Percentiles rank a stretch among this genome's conserved stretches.
Evolutionary conservation across 2,888 invertebrate species (phyloP).

Genomic region (Mesorhabditis spiculigera): DNA sequence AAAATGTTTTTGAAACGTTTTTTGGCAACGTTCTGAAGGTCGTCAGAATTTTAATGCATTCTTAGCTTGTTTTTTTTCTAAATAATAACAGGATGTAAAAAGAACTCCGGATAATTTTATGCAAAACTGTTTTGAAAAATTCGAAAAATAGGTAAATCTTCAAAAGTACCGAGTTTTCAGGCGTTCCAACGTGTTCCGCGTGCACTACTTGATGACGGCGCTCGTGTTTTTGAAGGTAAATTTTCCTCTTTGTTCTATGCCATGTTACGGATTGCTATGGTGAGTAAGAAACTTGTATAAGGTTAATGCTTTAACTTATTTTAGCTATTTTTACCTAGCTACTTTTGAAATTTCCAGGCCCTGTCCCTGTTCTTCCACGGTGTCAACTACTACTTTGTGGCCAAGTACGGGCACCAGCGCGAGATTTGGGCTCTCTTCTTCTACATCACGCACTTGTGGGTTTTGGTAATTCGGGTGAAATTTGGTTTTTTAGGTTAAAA

Average conservation of each 20-base stretch:
- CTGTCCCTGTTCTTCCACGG: slow-evolving; percentile 86
- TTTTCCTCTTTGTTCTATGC: slow-evolving; percentile 63
- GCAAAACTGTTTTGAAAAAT: too few species aligned
- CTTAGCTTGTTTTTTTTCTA: too few species aligned
- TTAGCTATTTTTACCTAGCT: not conserved
- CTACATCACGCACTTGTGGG: slow-evolving; percentile 93
- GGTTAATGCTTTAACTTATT: not conserved
- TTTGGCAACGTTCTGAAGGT: too few species aligned
- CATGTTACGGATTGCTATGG: not conserved
- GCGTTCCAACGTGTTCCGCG: slow-evolving; percentile 72
- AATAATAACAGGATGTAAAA: too few species aligned
- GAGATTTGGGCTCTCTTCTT: slow-evolving; percentile 96
- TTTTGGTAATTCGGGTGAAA: slow-evolving; percentile 54
- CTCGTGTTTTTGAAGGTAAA: slow-evolving; percentile 79
- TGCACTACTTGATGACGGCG: slow-evolving; percentile 93
- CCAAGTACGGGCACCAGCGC: slow-evolving; percentile 84
- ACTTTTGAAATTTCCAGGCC: slow-evolving; percentile 23
- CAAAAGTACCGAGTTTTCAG: slow-evolving; percentile 42
- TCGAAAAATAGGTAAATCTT: too few species aligned
- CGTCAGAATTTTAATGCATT: too few species aligned
- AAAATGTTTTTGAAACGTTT: too few species aligned
- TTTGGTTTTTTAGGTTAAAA: slow-evolving; percentile 79
- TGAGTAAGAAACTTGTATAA: too few species aligned
- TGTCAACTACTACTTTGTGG: slow-evolving; percentile 77
- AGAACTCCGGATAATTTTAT: too few species aligned